These are phyloP conservation scores for Uloborus plumipes DNA, from an alignment of 2,888 invertebrate species.

Conservation along the genomic window DNA sequence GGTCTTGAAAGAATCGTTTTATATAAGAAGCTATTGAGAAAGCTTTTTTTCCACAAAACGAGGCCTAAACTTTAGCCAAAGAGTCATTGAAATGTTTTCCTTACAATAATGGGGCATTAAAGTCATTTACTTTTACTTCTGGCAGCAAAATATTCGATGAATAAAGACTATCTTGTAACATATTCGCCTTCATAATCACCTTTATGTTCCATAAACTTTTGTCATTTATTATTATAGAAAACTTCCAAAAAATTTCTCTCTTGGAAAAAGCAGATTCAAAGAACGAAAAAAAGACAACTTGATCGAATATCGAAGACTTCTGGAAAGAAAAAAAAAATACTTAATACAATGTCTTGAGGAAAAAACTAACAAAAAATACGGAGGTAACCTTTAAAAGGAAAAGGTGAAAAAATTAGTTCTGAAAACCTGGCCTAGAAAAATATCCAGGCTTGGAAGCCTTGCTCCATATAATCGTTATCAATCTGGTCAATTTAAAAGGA, in stretches of 20 bases:
- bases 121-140: conserved; percentile 35
- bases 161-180: conserved; percentile 23
- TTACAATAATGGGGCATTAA: no score
- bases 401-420: not conserved
- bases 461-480: conserved; percentile 57
- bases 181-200: conserved; percentile 52
- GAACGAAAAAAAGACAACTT: conserved; percentile 25
- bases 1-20: no score
- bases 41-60: no score
- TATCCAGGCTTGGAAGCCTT: conserved; percentile 23
- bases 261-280: conserved; percentile 35
- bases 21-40: no score
- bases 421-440: conserved; percentile 27
- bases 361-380: no score
- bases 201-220: conserved; percentile 56
- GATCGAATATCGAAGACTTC: not conserved
- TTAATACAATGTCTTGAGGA: no score
- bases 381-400: no score
- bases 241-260: conserved; percentile 34
- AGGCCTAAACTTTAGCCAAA: no score
- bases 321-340: conserved; percentile 19
- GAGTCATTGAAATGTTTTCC: no score
- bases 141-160: not conserved
- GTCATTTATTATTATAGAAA: conserved; percentile 42
- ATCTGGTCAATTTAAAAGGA: conserved; percentile 9